phyloP scores from a whole-genome alignment of 2,888 invertebrate genomes.

The Gasteruption jaculator region DNA sequence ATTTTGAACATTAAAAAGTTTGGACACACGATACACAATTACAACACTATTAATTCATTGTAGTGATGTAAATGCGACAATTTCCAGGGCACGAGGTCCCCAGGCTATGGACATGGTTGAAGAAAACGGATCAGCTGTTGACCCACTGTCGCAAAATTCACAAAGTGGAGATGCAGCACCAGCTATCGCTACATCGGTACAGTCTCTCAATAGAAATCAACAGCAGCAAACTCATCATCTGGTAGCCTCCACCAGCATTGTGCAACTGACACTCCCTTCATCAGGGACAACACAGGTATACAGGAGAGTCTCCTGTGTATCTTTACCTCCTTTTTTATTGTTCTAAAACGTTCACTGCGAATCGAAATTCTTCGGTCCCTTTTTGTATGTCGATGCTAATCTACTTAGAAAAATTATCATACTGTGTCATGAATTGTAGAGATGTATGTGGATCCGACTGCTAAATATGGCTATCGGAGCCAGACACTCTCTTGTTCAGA shows the following conservation, averaged over 20 bases:
- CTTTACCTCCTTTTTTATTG: conserved; percentile 31
- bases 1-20: neutral
- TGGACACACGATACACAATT: no score
- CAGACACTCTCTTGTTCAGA: no score
- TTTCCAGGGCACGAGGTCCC: conserved; percentile 63
- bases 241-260: conserved; percentile 69
- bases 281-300: conserved; percentile 48
- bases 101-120: conserved; percentile 87
- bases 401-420: no score
- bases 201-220: conserved; percentile 50
- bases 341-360: conserved; percentile 2
- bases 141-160: conserved; percentile 58
- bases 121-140: conserved; percentile 72
- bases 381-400: no score
- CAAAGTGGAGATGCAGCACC: conserved; percentile 53
- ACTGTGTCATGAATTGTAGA: no score
- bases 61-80: no score
- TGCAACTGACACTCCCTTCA: conserved; percentile 74
- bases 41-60: no score
- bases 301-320: conserved; percentile 44
- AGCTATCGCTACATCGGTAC: conserved; percentile 59
- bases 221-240: conserved; percentile 53
- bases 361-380: conserved; percentile 8
- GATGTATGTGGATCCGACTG: no score
- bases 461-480: no score